Percentiles rank a stretch among this genome's conserved stretches.
These are phyloP conservation scores for Achlya flavicornis DNA, from an alignment of 2,888 invertebrate species.

Conservation along the genomic window DNA sequence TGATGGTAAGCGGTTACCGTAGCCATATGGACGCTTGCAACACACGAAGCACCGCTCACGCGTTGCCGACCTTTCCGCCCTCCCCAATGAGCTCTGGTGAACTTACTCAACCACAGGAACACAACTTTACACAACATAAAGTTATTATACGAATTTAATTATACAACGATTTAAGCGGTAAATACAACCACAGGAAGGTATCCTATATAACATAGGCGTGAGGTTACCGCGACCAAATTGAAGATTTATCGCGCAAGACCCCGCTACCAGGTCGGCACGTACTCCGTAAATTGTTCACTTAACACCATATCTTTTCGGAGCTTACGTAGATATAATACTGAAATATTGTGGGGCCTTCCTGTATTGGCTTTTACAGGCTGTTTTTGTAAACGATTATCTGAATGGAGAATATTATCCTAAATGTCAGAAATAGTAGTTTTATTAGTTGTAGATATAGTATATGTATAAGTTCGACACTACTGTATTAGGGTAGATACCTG, in stretches of 20 bases:
- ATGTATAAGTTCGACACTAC: no score
- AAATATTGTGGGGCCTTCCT: constrained; percentile 10
- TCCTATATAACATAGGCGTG: neutral
- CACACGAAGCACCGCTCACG: no score
- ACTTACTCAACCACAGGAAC: no score
- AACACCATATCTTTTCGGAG: constrained; percentile 24
- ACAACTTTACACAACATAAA: no score
- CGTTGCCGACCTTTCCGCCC: no score
- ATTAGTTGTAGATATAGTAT: no score
- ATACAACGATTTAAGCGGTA: neutral
- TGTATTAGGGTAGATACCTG: no score
- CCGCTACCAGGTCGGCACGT: constrained; percentile 32
- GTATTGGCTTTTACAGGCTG: constrained; percentile 6
- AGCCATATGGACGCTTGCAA: no score
- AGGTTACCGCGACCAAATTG: constrained; percentile 22
- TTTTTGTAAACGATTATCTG: constrained; percentile 2
- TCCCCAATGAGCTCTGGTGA: no score
- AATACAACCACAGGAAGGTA: neutral
- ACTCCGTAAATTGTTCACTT: constrained; percentile 41
- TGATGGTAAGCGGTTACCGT: no score
- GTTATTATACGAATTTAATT: no score
- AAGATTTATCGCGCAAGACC: constrained; percentile 33
- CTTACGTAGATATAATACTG: constrained; percentile 11
- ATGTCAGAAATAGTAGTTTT: no score
- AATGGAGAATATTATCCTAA: neutral